Conservation (phyloP, 2,888 invertebrate species). For the Branchipolynoe longqiensis region DNA sequence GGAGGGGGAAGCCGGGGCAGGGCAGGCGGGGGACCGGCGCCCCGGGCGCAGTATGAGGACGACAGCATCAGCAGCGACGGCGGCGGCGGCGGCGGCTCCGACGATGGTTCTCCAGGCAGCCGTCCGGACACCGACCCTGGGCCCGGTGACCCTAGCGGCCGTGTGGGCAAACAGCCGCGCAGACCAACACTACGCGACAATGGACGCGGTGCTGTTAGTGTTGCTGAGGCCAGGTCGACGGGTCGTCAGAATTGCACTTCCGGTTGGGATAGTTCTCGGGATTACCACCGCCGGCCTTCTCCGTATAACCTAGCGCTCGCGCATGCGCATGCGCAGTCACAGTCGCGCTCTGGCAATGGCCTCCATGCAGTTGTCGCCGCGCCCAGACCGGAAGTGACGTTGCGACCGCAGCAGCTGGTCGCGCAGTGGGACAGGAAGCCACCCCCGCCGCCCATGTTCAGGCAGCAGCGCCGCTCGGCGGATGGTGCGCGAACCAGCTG, state of each 20-base stretch:
- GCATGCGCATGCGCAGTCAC: slow-evolving; percentile 6
- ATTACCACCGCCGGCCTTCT: too few relatives aligned
- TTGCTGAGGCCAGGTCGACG: too few relatives aligned
- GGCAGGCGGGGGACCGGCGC: slow-evolving; percentile 5
- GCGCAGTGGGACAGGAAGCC: slow-evolving; percentile 1
- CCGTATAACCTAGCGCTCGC: too few relatives aligned
- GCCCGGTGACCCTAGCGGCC: background rate
- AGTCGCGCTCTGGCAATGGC: background rate
- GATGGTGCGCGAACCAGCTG: background rate
- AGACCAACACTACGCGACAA: too few relatives aligned
- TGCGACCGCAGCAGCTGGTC: background rate
- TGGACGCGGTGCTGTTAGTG: too few relatives aligned
- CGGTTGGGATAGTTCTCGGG: too few relatives aligned
- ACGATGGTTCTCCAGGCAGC: too few relatives aligned
- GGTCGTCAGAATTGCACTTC: too few relatives aligned
- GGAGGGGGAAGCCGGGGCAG: background rate
- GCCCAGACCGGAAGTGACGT: slow-evolving; percentile 19
- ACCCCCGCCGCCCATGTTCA: too few relatives aligned
- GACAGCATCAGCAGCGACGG: background rate
- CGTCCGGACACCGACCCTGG: background rate
- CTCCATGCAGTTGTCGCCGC: background rate
- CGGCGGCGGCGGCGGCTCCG: background rate
- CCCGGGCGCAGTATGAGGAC: background rate
- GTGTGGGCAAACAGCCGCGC: background rate
- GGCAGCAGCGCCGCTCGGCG: background rate